Base-by-base conservation (phyloP, 2,888 invertebrate genomes). In the Norana najaformis region DNA sequence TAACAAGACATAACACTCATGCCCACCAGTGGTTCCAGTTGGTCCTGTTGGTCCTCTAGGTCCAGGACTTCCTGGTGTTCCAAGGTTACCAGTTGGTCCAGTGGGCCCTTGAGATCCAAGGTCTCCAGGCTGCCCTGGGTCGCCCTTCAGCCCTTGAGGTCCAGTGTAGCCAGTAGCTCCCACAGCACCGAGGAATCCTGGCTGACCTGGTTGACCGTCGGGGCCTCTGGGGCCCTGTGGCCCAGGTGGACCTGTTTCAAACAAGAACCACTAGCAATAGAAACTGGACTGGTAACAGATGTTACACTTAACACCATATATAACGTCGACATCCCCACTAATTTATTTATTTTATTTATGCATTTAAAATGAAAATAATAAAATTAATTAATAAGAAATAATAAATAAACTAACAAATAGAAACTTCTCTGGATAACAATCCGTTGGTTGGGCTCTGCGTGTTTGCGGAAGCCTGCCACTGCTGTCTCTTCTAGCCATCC, bases 111-210 rank as follows among this genome's bases (percentile, higher is more conserved):
- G 18, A 38, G 83, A 36, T 88, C 91, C 91, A 30, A 85, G 41
- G 16, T 88, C 88, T 36, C 91, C 91, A 38, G 88, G 30, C 34
- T 41, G 69, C 11, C 91, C 91, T 47, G 91, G 20, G 23, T 30
- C 82, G 30, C 91, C 91, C n/a, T 41, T 36, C 38, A 34, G 85
- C 37, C 90, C 69, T 47, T 47, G 90, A 35, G 5, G 89, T 30
- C 89, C 91, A 35, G 90, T 37, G 47, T 53, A 83, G 37, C 91
- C 91, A 88, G 83, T 36, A 34, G 83, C 30, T 90, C 94, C 94
- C 30, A 90, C 47, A 37, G 91, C 90, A 89, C 94, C 94, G 8
- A 90, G 90, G 13, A 93, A 91, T 90, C 94, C 94, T 14, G 92
- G 69, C 13, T 92, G 90, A 41, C 94, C 94, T 30, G 92, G 89